Base-by-base conservation (phyloP, 2,797 vertebrate species). In the Aviceda leuphotes region DNA sequence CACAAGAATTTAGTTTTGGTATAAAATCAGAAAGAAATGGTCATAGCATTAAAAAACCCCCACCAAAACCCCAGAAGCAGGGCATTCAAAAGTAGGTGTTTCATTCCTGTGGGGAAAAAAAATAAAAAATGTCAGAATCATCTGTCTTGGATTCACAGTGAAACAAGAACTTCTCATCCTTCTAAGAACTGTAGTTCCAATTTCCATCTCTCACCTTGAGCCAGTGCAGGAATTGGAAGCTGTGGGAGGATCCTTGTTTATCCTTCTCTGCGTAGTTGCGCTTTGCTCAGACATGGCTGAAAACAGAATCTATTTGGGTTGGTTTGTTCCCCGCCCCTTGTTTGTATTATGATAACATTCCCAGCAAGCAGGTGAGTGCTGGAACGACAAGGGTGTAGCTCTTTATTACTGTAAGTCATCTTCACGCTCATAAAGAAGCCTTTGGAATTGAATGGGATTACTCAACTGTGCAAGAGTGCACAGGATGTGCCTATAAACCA, bases 301-400 rank as follows among this genome's bases (percentile, higher is more conserved):
- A 86, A 83, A 76, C 0, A 0, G 46, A 90, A 83, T 76, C 56
- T 28, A 49, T 30, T 62, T 41, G 50, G 28, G 26, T 39, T 81
- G 92, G 88, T 97, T 95, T 96, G 83, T 73, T 35, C 35, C 35
- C 35, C 35, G 8, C 35, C 35, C 35, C 35, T 81, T 94, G 88
- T 97, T 95, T 96, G 83, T 73, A 79, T 79, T 93, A 50, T 10
- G 92, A 95, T 93, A 95, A 93, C 77, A 30, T 87, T 67, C 67
- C 65, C 2, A 1, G 54, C 11, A 6, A 90, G 93, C 94, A 96
- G 91, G 96, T 96, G 91, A 97, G 59, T 2, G 2, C 86, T 93
- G 87, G 85, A 82, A 95, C 26, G 5, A 81, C 7, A 20, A 77
- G 88, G 95, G 93, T 81, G 95, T 77, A 95, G 65, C 49, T 92